A percentile compares a stretch with the other conserved stretches of the same genome.
phyloP scores from a whole-genome alignment of 2,797 vertebrate species.

The Pagetopsis macropterus region DNA sequence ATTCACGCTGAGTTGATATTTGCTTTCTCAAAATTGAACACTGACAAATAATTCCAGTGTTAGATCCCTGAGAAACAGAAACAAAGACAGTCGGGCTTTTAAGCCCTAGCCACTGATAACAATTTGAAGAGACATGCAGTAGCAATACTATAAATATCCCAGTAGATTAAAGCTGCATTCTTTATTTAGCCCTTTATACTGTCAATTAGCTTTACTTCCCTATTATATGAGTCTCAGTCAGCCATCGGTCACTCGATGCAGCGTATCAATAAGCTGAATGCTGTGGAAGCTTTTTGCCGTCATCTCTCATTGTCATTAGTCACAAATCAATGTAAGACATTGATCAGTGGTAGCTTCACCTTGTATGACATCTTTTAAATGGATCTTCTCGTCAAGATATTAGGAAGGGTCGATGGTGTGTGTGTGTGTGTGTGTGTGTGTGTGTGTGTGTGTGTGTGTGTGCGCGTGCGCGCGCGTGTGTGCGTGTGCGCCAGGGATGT shows the following conservation, averaged over 20 bases:
- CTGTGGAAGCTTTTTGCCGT: constrained; percentile 47
- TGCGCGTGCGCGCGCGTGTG: too few relatives aligned
- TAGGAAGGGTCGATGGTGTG: constrained; percentile 20
- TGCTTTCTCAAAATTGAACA: neutral
- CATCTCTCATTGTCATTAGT: constrained; percentile 55
- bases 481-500: constrained; percentile 14
- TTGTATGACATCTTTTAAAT: constrained; percentile 64
- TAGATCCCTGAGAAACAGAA: neutral
- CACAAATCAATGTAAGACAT: constrained; percentile 56
- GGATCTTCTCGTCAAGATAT: constrained; percentile 56
- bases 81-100: constrained; percentile 1
- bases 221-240: constrained; percentile 27
- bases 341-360: constrained; percentile 51
- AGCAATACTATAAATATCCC: constrained; percentile 27
- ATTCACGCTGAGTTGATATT: constrained; percentile 1
- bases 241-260: constrained; percentile 40
- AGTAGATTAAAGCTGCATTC: constrained; percentile 18
- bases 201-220: constrained; percentile 46
- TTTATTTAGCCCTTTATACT: constrained; percentile 34
- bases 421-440: neutral
- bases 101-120: constrained; percentile 4
- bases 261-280: constrained; percentile 59
- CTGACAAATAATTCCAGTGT: constrained; percentile 11
- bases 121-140: constrained; percentile 20
- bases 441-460: constrained; percentile 8